These are phyloP conservation scores for Alces alces DNA, from an alignment of 2,113 vertebrate species.

Conservation along the genomic window DNA sequence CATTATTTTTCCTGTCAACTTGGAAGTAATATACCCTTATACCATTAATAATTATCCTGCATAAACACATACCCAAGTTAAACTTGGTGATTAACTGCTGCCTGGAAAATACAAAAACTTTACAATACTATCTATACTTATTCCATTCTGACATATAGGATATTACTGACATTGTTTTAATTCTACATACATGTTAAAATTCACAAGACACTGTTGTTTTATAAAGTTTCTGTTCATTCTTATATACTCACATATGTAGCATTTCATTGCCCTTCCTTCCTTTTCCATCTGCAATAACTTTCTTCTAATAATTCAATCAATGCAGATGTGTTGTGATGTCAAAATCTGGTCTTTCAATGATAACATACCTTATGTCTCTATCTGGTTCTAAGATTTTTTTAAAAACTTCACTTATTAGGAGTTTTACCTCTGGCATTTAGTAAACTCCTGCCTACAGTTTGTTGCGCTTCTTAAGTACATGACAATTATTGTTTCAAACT, in stretches of 20 bases:
- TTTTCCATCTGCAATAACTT: background rate
- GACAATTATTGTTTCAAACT: background rate
- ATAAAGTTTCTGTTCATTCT: background rate
- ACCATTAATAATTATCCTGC: background rate
- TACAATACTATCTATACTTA: background rate
- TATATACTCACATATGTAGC: background rate
- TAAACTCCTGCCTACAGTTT: background rate
- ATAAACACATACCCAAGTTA: background rate
- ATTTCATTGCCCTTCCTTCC: background rate
- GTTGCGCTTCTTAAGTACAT: background rate
- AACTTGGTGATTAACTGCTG: background rate
- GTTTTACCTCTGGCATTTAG: background rate
- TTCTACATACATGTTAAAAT: background rate
- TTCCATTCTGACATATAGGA: background rate
- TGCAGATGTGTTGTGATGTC: background rate
- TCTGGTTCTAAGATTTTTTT: background rate
- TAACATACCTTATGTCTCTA: background rate
- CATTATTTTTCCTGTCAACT: background rate
- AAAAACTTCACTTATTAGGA: background rate
- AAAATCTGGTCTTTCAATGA: background rate
- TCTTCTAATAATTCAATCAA: background rate
- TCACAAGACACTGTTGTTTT: background rate
- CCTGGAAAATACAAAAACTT: background rate
- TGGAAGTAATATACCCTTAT: background rate
- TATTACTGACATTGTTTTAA: background rate